These are phyloP conservation scores for Bembecia ichneumoniformis DNA, from an alignment of 2,888 invertebrate genomes.

Conservation along the genomic window DNA sequence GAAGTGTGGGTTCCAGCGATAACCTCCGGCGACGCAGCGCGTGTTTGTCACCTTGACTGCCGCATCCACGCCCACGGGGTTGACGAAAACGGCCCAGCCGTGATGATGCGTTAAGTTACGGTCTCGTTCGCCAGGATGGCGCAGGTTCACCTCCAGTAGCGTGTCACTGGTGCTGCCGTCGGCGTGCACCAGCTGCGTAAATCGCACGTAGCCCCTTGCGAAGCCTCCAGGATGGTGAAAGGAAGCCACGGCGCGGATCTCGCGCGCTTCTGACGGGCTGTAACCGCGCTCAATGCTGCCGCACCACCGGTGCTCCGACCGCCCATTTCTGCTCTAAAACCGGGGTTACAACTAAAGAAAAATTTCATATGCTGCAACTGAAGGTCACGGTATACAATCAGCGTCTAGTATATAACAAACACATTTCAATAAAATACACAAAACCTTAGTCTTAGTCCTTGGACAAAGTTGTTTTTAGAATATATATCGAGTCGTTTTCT, in stretches of 20 bases:
- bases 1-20: slow-evolving; percentile 92
- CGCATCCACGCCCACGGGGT: slow-evolving; percentile 93
- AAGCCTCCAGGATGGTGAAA: slow-evolving; percentile 92
- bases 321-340: slow-evolving; percentile 61
- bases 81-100: slow-evolving; percentile 92
- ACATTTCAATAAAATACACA: no score
- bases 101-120: slow-evolving; percentile 87
- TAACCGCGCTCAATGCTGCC: slow-evolving; percentile 89
- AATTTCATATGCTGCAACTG: no score
- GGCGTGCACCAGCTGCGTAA: slow-evolving; percentile 90
- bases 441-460: no score
- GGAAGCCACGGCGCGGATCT: slow-evolving; percentile 88
- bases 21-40: slow-evolving; percentile 92
- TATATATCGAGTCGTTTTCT: no score
- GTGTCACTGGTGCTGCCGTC: slow-evolving; percentile 92
- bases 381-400: no score
- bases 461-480: no score
- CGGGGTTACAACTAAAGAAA: no score
- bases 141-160: slow-evolving; percentile 87
- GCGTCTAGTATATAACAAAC: no score
- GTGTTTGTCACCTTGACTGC: slow-evolving; percentile 83
- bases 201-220: slow-evolving; percentile 87
- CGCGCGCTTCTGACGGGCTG: slow-evolving; percentile 88
- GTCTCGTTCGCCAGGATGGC: slow-evolving; percentile 90
- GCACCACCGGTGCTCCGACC: slow-evolving; percentile 81